Base-by-base conservation (phyloP, 2,888 invertebrate species). In the Euclidia mi region DNA sequence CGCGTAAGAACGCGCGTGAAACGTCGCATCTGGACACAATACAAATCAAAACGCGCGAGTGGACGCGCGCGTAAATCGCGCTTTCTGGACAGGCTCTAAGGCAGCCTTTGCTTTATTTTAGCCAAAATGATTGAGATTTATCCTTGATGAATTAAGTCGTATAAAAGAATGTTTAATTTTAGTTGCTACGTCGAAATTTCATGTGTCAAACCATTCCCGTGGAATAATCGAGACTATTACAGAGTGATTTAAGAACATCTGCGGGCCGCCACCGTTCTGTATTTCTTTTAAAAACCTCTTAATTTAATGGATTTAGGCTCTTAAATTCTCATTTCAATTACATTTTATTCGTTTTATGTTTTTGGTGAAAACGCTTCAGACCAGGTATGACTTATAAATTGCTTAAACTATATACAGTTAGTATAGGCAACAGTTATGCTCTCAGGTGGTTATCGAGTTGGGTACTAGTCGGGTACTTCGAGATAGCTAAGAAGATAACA, bases 151-250 rank as follows among this genome's bases (percentile, higher is more conserved):
- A 61, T 58, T 50, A 61, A 71, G 66, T 55, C 18, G 43, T 40
- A 31, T 40, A 44, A n/a, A n/a, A n/a, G n/a, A 56, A 43, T 51
- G 35, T 60, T 64, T 47, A 64, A 69, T 58, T 50, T 48, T 12
- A 31, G 43, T 31, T 47, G 48, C 35, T 44, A 47, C 45, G 15
- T 15, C 29, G 34, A 58, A 49, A 46, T 10, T 50, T 34, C 65
- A 62, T 68, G 55, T 56, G 57, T 71, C 65, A 69, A 57, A 63
- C 43, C 55, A 43, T 56, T 64, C 58, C 56, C 42, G 48, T 45
- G 58, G 55, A 59, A 63, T 66, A 55, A 64, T 63, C 57, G 65
- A 42, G n/a, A n/a, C n/a, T n/a, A n/a, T n/a, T n/a, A n/a, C n/a
- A n/a, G n/a, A n/a, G 45, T 59, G 52, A 67, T 64, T 70, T 60